phyloP scores from a whole-genome alignment of 2,797 vertebrate genomes.

The Holocentrus rufus region DNA sequence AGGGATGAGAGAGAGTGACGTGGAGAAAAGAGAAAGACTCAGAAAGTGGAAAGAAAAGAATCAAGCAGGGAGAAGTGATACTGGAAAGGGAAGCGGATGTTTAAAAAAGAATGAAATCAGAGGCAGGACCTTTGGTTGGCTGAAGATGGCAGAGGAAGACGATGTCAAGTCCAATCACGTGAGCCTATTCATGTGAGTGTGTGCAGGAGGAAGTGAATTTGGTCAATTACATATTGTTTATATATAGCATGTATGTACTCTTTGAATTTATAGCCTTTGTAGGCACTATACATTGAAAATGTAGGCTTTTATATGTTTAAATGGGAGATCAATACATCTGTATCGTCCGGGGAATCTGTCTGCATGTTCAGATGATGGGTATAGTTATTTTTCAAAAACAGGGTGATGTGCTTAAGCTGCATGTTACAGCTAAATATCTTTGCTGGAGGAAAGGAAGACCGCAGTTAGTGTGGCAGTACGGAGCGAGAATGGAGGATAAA shows the following conservation, averaged over 20 bases:
- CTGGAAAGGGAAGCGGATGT: slow-evolving; percentile 68
- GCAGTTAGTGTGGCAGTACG: background rate
- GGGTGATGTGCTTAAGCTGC: slow-evolving; percentile 51
- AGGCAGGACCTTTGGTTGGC: slow-evolving; percentile 72
- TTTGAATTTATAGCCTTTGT: slow-evolving; percentile 49
- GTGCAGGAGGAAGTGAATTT: slow-evolving; percentile 48
- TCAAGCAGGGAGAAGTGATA: slow-evolving; percentile 52
- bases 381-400: slow-evolving; percentile 33
- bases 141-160: slow-evolving; percentile 46
- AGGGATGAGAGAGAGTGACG: slow-evolving; percentile 17
- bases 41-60: slow-evolving; percentile 63
- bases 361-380: slow-evolving; percentile 45
- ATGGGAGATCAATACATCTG: slow-evolving; percentile 36
- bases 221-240: slow-evolving; percentile 41
- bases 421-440: slow-evolving; percentile 41
- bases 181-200: slow-evolving; percentile 40
- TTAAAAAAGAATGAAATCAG: slow-evolving; percentile 58
- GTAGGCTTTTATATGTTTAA: slow-evolving; percentile 33
- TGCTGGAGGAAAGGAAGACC: slow-evolving; percentile 8
- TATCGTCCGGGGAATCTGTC: slow-evolving; percentile 35
- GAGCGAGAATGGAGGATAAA: background rate
- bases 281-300: slow-evolving; percentile 30
- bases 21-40: slow-evolving; percentile 55
- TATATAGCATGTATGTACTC: slow-evolving; percentile 56
- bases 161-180: slow-evolving; percentile 54